phyloP scores from a whole-genome alignment of 1,140 invertebrate genomes.

The Drosophila paulistorum region DNA sequence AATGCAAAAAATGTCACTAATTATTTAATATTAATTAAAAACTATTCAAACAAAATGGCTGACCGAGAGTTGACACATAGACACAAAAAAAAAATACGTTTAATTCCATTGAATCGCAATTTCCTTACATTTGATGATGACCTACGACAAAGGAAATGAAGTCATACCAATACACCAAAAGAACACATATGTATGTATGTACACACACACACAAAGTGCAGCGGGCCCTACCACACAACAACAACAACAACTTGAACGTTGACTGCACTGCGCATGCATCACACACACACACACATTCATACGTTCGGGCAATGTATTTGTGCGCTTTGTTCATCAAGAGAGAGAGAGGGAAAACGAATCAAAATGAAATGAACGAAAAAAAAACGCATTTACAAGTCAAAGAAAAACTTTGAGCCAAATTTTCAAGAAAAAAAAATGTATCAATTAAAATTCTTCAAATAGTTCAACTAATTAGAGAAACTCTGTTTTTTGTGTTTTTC shows the following conservation, averaged over 20 bases:
- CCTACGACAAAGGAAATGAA: constrained; percentile 83
- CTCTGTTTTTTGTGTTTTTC: background rate
- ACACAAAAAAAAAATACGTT: background rate
- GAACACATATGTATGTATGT: constrained; percentile 13
- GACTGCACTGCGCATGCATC: constrained; percentile 73
- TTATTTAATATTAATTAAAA: background rate
- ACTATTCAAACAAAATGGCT: constrained; percentile 1
- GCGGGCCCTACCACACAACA: constrained; percentile 38
- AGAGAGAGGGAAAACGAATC: constrained; percentile 21
- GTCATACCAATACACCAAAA: constrained; percentile 70
- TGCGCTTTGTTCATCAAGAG: constrained; percentile 65
- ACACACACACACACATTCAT: background rate
- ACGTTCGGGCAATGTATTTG: constrained; percentile 36
- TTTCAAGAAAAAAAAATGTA: background rate
- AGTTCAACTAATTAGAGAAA: background rate
- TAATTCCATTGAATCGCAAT: constrained; percentile 52
- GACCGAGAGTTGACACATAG: background rate
- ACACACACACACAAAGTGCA: constrained; percentile 21
- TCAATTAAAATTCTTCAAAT: background rate
- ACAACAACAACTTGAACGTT: constrained; percentile 34
- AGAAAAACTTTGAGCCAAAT: constrained; percentile 11
- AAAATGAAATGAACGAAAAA: constrained; percentile 29
- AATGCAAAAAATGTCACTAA: background rate
- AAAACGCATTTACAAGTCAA: constrained; percentile 26
- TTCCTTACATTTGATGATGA: constrained; percentile 76